Conservation (phyloP, 2,888 invertebrate genomes). For the Drosophila algonquin region DNA sequence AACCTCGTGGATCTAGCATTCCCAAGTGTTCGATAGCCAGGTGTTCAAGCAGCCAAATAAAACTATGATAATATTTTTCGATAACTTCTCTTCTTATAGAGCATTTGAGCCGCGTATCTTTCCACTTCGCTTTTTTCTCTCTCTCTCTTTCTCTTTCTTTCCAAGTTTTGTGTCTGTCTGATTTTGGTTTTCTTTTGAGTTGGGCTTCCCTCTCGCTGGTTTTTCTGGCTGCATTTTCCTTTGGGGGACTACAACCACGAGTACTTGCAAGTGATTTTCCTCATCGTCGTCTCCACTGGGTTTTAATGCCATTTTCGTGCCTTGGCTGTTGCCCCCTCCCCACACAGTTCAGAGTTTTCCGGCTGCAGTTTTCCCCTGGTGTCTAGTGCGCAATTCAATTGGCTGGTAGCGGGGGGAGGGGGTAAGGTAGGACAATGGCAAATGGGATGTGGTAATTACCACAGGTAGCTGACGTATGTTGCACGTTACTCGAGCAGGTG, state of each 20-base stretch:
- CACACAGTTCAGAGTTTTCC: constrained; percentile 28
- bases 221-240: constrained; percentile 42
- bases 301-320: constrained; percentile 78
- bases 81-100: constrained; percentile 7
- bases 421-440: constrained; percentile 22
- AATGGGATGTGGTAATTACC: constrained; percentile 43
- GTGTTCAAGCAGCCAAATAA: too few species aligned
- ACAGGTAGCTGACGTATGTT: not conserved
- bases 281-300: constrained; percentile 34
- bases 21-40: too few species aligned
- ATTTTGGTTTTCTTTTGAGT: constrained; percentile 26
- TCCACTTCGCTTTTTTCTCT: not conserved
- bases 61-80: too few species aligned
- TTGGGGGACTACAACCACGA: not conserved
- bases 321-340: constrained; percentile 37
- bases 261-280: constrained; percentile 38
- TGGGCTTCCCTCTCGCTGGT: constrained; percentile 21
- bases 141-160: constrained; percentile 15
- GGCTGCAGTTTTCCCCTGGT: constrained; percentile 32
- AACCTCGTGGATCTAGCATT: too few species aligned
- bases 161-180: constrained; percentile 39
- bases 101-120: constrained; percentile 2
- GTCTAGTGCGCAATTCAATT: constrained; percentile 6
- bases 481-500: constrained; percentile 41
- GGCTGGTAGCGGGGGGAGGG: not conserved